Percentiles rank a stretch among this genome's conserved stretches.
Evolutionary conservation across 1,140 invertebrate species (phyloP).

Genomic region (Euura lappo): DNA sequence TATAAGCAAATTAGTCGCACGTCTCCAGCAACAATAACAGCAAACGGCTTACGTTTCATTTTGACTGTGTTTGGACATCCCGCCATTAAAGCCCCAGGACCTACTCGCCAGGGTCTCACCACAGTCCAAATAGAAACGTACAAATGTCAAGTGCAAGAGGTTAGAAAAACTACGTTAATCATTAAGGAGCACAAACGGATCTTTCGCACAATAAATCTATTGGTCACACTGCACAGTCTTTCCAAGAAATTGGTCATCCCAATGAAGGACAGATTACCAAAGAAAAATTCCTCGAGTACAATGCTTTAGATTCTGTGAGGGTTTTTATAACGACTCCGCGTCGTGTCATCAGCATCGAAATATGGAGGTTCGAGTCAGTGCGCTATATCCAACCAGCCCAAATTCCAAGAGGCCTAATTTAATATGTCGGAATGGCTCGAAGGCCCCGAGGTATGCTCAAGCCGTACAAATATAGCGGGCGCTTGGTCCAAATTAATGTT

Average conservation of each 20-base stretch:
- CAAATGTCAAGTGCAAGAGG: background rate
- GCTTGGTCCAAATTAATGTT: constrained; percentile 8
- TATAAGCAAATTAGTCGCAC: constrained; percentile 1
- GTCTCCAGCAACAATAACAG: constrained; percentile 40
- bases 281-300: background rate
- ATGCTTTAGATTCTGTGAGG: background rate
- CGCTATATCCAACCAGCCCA: constrained; percentile 22
- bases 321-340: background rate
- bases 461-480: background rate
- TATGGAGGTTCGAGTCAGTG: constrained; percentile 13
- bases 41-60: constrained; percentile 46
- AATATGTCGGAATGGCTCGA: constrained; percentile 19
- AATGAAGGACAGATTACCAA: background rate
- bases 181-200: too few species aligned
- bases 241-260: background rate
- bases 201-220: too few species aligned
- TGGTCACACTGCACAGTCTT: background rate
- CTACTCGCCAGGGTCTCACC: background rate
- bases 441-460: constrained; percentile 4
- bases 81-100: background rate
- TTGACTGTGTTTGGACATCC: constrained; percentile 14
- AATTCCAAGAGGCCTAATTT: constrained; percentile 26
- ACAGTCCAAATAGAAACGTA: too few species aligned
- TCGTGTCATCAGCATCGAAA: constrained; percentile 23
- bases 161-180: background rate